Conservation (phyloP, 2,888 invertebrate species). For the Clostera curtula region DNA sequence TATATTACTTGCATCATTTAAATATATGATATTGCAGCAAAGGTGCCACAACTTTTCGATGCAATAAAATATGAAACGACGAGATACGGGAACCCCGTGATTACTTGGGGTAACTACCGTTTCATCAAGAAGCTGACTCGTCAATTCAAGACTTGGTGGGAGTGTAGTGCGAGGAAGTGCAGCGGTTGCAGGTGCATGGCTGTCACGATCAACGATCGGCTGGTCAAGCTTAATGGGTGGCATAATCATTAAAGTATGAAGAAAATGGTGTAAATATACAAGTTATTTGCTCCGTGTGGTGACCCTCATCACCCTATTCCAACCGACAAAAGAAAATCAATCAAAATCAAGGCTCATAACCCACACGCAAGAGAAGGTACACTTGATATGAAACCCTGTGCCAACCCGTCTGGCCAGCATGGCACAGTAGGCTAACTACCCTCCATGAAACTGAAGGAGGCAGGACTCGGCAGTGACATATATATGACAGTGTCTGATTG, state of each 20-base stretch:
- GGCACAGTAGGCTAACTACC: too few relatives aligned
- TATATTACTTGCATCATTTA: background rate
- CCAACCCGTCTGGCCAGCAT: too few relatives aligned
- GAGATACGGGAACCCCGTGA: conserved; percentile 52
- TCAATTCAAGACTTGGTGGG: conserved; percentile 58
- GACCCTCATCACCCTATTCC: too few relatives aligned
- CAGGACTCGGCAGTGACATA: too few relatives aligned
- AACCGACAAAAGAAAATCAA: too few relatives aligned
- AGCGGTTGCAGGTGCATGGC: conserved; percentile 49
- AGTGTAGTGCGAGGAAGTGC: conserved; percentile 50
- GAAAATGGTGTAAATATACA: too few relatives aligned
- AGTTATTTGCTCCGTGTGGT: too few relatives aligned
- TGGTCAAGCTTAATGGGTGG: conserved; percentile 55
- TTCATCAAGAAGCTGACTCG: conserved; percentile 53
- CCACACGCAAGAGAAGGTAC: background rate
- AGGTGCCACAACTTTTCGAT: conserved; percentile 2
- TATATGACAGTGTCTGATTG: too few relatives aligned
- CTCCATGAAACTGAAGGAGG: too few relatives aligned
- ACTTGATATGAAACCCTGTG: too few relatives aligned
- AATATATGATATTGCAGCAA: background rate
- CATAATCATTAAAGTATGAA: conserved; percentile 42
- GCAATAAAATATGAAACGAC: conserved; percentile 45
- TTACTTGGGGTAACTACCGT: conserved; percentile 57
- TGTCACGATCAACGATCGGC: conserved; percentile 47
- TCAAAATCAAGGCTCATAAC: too few relatives aligned